Evolutionary conservation across 2,113 vertebrate species (phyloP).

Genomic region (Vulpes ferrilata): DNA sequence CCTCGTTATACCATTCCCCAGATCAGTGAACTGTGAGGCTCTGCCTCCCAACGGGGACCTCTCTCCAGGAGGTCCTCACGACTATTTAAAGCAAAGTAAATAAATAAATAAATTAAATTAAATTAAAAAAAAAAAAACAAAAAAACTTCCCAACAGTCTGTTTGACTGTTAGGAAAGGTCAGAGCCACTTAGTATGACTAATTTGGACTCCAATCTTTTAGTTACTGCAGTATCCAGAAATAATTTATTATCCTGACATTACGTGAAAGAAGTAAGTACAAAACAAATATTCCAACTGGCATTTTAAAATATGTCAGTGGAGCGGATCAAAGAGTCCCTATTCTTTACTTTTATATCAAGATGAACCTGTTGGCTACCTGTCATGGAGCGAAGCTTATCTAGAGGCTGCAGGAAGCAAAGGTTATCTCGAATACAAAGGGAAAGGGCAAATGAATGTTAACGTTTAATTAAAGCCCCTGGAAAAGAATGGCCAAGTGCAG

Average conservation of each 20-base stretch:
- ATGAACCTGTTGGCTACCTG: conserved; percentile 67
- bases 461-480: conserved; percentile 78
- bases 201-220: conserved; percentile 67
- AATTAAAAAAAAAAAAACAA: neutral
- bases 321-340: conserved; percentile 68
- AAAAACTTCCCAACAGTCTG: neutral
- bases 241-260: conserved; percentile 74
- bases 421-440: conserved; percentile 74
- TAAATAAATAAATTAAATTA: neutral
- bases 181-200: conserved; percentile 62
- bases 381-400: conserved; percentile 74
- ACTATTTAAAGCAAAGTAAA: neutral
- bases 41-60: neutral
- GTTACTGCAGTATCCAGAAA: conserved; percentile 56
- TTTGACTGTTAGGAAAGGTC: conserved; percentile 48
- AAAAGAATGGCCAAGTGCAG: conserved; percentile 69
- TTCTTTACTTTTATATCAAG: conserved; percentile 71
- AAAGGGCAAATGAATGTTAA: conserved; percentile 82
- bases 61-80: neutral
- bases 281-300: conserved; percentile 69
- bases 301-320: conserved; percentile 63
- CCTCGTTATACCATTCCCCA: neutral
- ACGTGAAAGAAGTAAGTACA: conserved; percentile 54
- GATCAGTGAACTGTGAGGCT: neutral
- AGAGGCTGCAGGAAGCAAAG: conserved; percentile 68